These are phyloP conservation scores for Loripinus fragilis DNA, from an alignment of 2,888 invertebrate species.

Conservation along the genomic window DNA sequence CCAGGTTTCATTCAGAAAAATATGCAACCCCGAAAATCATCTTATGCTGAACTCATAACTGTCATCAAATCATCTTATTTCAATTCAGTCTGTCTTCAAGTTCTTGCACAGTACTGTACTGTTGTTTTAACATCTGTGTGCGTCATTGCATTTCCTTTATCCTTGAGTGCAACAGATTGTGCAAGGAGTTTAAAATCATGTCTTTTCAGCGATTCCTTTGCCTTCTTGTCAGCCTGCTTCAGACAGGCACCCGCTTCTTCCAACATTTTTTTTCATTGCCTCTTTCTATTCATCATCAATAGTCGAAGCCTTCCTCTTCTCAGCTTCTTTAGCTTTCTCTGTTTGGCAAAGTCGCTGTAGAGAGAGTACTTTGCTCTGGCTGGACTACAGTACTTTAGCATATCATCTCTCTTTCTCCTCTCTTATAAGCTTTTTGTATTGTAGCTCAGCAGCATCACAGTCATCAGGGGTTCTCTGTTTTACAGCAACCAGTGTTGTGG, in stretches of 20 bases:
- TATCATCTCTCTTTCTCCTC: not conserved
- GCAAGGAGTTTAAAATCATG: conserved; percentile 19
- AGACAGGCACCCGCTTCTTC: conserved; percentile 6
- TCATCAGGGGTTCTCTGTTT: conserved; percentile 13
- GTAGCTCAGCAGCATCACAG: conserved; percentile 18
- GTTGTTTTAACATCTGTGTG: conserved; percentile 2
- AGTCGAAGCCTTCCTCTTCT: not conserved
- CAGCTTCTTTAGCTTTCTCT: conserved; percentile 10
- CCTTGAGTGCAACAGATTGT: not conserved
- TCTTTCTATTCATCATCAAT: not conserved
- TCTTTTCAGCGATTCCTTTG: conserved; percentile 2
- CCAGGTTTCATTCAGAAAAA: no score
- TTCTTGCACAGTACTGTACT: conserved; percentile 8
- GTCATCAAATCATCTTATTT: no score
- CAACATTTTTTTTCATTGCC: not conserved
- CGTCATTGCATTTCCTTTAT: conserved; percentile 3
- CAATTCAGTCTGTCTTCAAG: conserved; percentile 6
- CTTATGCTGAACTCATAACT: no score
- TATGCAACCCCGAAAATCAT: no score
- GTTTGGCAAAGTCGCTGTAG: not conserved
- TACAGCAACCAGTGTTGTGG: no score
- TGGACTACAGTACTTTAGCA: not conserved
- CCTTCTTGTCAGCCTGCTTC: conserved; percentile 18
- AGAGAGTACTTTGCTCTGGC: conserved; percentile 1
- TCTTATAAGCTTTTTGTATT: not conserved